Base-by-base conservation (phyloP, 1,140 invertebrate genomes). In the Lanistes nyassanus region DNA sequence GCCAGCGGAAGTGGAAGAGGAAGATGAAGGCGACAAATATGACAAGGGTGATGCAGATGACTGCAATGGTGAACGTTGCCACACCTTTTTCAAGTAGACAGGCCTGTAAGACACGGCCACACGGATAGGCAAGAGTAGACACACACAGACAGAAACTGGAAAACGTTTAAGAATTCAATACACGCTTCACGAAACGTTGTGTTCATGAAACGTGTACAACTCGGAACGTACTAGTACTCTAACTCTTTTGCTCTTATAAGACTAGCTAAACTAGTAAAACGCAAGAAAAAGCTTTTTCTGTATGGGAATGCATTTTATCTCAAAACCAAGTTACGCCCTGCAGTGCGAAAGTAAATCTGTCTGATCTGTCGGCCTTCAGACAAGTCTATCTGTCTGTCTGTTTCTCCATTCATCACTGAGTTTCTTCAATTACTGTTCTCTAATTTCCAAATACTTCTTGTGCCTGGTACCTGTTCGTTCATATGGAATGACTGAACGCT, bases 1-100 rank as follows among this genome's bases (percentile, higher is more conserved):
- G 68, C 68, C 68, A 70, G 29, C 68, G 68, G 23, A n/a, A 70
- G 21, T 42, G 23, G 67, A 56, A 70, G 36, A 55, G 34, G 51
- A 70, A 19, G 3, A 55, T 23, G 68, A 55, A 70, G 68, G 37
- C 19, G 53, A 71, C 7, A 29, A 71, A 58, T 19, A 58, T 37
- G 16, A 37, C 16, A 29, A 71, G 31, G 29, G 37, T n/a, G 31
- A 71, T 34, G 53, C 47, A 34, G 31, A 34, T 71, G 68, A 71
- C 29, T 26, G 53, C 47, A 55, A 71, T 39, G 29, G 68, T 71
- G 53, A 71, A 58, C 34, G 68, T 6, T 11, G 47, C 19, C 7
- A 51, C 51, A 6, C n/a, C 53, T 3, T 34, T 29, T 21, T 51
- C 53, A 29, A 71, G 53, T 26, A 71, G 31, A 31, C 68, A 71